Base-by-base conservation (phyloP, 1,140 invertebrate genomes). In the Nephotettix cincticeps region DNA sequence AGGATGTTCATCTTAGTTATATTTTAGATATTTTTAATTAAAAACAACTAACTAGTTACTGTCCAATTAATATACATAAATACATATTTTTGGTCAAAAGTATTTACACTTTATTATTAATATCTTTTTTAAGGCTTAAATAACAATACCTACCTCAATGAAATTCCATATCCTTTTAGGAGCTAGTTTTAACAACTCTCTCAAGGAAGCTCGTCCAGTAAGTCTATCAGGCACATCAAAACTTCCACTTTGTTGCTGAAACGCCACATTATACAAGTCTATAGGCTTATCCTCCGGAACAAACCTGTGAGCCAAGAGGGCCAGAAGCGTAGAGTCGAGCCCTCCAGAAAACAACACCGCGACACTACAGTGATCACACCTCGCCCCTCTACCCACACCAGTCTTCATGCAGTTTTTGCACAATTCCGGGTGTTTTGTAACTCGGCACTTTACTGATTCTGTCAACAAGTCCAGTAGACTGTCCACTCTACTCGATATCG, bases 251-350 rank as follows among this genome's bases (percentile, higher is more conserved):
- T 64, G 47, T 30, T 83, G 86, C 80, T 91, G 88, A 85, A 99
- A 99, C n/a, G 96, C 94, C 29, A 99, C 94, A 88, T 99, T 99
- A 21, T 98, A 86, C n/a, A 99, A 85, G 83, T 99, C 96, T 76
- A 99, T 95, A 36, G 90, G 84, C 78, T 93, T 89, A 43, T 84
- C 76, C 72, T 76, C 72, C 1, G 88, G 83, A 25, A 96, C 78
- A 83, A 86, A 90, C 83, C 89, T 88, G 80, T 96, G 84, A 21
- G 91, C 88, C 28, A 98, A 79, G 32, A 89, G 83, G 32, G 96
- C 91, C 72, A 99, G 82, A 75, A 98, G 87, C 28, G 94, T 89
- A 54, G 96, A 99, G 83, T 99, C 97, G 14, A 99, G 83, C 28
- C 97, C 97, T 68, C 97, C 97, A 76, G 96, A 99, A 85, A 98